These are phyloP conservation scores for Quadroppia sp. DNA, from an alignment of 2,888 invertebrate genomes.

Conservation along the genomic window DNA sequence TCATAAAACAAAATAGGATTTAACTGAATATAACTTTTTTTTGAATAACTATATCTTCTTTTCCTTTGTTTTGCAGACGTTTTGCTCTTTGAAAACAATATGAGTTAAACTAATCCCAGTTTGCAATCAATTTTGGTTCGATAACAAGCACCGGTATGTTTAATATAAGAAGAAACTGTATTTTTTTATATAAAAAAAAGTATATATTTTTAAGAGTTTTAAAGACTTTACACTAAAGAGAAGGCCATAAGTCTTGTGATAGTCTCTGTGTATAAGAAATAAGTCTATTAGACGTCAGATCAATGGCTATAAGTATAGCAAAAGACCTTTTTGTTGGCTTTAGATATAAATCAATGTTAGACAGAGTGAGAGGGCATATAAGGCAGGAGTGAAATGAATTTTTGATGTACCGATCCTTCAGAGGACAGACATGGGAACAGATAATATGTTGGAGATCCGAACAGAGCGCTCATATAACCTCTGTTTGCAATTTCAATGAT, in stretches of 20 bases:
- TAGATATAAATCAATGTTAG: slow-evolving; percentile 20
- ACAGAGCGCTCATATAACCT: not conserved
- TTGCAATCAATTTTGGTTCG: too few relatives aligned
- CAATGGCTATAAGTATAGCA: slow-evolving; percentile 8
- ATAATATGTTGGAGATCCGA: slow-evolving; percentile 14
- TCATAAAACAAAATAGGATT: too few relatives aligned
- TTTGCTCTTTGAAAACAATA: too few relatives aligned
- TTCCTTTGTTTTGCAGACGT: too few relatives aligned
- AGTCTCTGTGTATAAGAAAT: slow-evolving; percentile 3
- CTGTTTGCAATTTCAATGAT: not conserved
- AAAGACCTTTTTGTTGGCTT: not conserved
- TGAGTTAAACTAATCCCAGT: too few relatives aligned
- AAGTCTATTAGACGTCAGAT: slow-evolving; percentile 11
- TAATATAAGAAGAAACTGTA: too few relatives aligned
- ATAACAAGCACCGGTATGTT: too few relatives aligned
- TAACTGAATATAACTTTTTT: too few relatives aligned
- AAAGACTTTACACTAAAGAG: too few relatives aligned
- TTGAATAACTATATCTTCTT: too few relatives aligned
- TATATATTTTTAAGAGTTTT: too few relatives aligned
- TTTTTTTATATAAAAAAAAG: too few relatives aligned
- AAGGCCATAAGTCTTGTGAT: not conserved
- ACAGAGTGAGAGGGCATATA: slow-evolving; percentile 6
- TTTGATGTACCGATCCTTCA: slow-evolving; percentile 20
- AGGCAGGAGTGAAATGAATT: slow-evolving; percentile 1
- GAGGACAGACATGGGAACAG: slow-evolving; percentile 19